Conservation (phyloP, 2,113 vertebrate species). For the Lethenteron reissneri region DNA sequence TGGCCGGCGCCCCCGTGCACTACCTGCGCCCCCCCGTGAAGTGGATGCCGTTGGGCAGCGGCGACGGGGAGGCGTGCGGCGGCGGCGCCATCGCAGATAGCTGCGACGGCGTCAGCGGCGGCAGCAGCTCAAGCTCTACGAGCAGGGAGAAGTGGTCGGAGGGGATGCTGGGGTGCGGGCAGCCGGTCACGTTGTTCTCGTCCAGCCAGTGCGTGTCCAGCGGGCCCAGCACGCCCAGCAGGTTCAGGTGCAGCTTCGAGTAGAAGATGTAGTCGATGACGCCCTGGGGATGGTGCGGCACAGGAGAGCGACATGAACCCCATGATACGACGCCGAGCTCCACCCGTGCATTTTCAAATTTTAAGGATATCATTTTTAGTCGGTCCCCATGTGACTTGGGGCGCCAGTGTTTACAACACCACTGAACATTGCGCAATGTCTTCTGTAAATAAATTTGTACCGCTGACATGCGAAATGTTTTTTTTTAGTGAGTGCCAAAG, state of each 20-base stretch:
- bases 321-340: too few species aligned
- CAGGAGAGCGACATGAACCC: background rate
- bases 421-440: too few species aligned
- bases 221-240: constrained; percentile 72
- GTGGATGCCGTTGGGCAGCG: constrained; percentile 6
- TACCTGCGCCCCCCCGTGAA: constrained; percentile 5
- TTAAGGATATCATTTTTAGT: too few species aligned
- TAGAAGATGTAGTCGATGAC: constrained; percentile 99
- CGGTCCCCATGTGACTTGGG: too few species aligned
- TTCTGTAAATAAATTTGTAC: too few species aligned
- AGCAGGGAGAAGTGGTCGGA: constrained; percentile 99
- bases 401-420: too few species aligned
- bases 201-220: constrained; percentile 86
- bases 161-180: constrained; percentile 96
- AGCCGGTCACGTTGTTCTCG: constrained; percentile 95
- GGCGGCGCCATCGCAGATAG: constrained; percentile 50
- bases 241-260: constrained; percentile 88
- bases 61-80: constrained; percentile 22
- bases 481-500: too few species aligned
- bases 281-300: constrained; percentile 30
- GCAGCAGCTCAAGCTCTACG: constrained; percentile 85
- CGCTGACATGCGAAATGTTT: too few species aligned
- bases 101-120: constrained; percentile 30
- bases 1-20: background rate
- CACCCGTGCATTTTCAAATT: too few species aligned